phyloP scores from a whole-genome alignment of 1,140 invertebrate species.

The Drosophila seguyi region DNA sequence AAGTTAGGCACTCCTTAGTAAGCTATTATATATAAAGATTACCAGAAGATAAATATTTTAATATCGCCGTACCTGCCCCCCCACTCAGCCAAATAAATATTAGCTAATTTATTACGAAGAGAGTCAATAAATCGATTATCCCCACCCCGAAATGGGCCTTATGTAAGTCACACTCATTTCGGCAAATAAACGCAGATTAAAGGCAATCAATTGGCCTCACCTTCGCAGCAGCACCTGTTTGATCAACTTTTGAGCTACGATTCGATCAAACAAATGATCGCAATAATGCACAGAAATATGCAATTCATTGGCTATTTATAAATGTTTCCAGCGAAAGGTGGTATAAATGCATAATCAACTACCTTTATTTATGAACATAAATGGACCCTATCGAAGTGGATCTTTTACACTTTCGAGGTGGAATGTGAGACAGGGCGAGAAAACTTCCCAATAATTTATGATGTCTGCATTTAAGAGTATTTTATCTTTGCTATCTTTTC shows the following conservation, averaged over 20 bases:
- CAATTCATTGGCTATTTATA: conserved; percentile 44
- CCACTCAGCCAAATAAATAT: neutral
- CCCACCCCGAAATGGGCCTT: conserved; percentile 9
- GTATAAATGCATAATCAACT: conserved; percentile 14
- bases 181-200: neutral
- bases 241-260: conserved; percentile 11
- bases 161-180: conserved; percentile 7
- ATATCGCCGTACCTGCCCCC: too few species aligned
- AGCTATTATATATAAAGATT: neutral
- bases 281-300: conserved; percentile 18
- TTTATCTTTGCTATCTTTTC: conserved; percentile 20
- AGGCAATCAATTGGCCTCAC: conserved; percentile 14
- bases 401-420: conserved; percentile 14
- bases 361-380: conserved; percentile 20
- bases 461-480: conserved; percentile 23
- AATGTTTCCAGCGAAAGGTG: conserved; percentile 28
- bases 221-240: conserved; percentile 37
- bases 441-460: conserved; percentile 31
- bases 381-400: conserved; percentile 4
- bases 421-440: conserved; percentile 1
- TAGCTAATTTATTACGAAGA: neutral
- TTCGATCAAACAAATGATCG: conserved; percentile 27
- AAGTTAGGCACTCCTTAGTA: neutral
- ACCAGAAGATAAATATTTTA: neutral
- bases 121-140: conserved; percentile 20